Evolutionary conservation across 2,888 invertebrate species (phyloP).

Genomic region (Drosophila birchii): DNA sequence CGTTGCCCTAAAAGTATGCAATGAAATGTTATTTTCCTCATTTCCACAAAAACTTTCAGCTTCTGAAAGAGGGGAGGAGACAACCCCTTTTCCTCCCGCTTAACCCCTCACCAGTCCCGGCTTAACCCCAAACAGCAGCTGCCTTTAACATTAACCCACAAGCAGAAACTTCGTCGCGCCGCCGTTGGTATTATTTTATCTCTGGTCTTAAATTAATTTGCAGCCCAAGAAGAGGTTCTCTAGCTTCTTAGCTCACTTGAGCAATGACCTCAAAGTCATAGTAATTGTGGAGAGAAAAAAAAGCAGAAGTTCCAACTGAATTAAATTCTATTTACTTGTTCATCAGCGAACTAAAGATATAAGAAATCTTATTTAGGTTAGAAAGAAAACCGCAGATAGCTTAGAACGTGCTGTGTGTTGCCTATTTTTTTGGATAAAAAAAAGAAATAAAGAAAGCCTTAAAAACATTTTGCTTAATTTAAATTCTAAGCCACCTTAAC

Average conservation of each 20-base stretch:
- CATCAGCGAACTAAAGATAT: not conserved
- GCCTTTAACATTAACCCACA: conserved; percentile 9
- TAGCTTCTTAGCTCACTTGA: not conserved
- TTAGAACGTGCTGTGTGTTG: not conserved
- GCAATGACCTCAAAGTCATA: conserved; percentile 29
- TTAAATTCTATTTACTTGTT: not conserved
- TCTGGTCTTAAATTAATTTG: conserved; percentile 34
- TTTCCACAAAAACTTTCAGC: conserved; percentile 33
- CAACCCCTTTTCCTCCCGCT: not conserved
- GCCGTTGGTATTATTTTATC: conserved; percentile 11
- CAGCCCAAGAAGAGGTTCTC: conserved; percentile 12
- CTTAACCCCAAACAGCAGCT: not conserved
- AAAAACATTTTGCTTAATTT: conserved; percentile 7
- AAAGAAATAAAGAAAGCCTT: not conserved
- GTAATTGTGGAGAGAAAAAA: conserved; percentile 3
- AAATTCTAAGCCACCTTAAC: not conserved
- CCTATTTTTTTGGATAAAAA: not conserved
- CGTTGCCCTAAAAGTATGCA: conserved; percentile 50
- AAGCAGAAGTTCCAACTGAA: not conserved
- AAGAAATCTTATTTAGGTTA: not conserved
- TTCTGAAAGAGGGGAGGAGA: not conserved
- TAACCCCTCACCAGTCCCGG: not conserved
- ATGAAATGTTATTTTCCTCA: conserved; percentile 42
- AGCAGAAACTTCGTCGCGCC: conserved; percentile 19
- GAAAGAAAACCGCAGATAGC: not conserved